Conservation (phyloP, 2,113 vertebrate genomes). For the Heterotis niloticus region DNA sequence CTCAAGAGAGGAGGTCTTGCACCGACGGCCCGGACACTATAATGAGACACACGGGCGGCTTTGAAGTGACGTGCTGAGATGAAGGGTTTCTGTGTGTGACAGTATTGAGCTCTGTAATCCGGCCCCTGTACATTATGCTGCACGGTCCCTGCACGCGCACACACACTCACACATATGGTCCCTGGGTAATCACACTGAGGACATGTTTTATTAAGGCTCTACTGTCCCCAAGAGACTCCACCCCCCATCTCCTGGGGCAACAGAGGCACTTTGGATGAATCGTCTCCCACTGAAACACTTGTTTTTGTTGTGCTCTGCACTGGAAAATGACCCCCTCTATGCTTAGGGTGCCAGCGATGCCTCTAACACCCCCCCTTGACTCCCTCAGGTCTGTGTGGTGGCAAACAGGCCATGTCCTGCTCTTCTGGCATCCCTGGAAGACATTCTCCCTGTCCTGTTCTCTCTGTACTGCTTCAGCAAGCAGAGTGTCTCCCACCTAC, state of each 20-base stretch:
- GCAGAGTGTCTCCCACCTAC: constrained; percentile 80
- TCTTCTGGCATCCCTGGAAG: constrained; percentile 66
- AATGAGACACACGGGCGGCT: not conserved
- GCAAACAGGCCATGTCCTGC: constrained; percentile 69
- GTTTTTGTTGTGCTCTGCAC: too few relatives aligned
- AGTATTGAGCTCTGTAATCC: not conserved
- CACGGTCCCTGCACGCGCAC: not conserved
- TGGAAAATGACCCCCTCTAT: not conserved
- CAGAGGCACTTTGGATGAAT: constrained; percentile 2
- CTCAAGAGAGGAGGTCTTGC: too few relatives aligned
- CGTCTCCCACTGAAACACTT: not conserved
- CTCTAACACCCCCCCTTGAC: not conserved
- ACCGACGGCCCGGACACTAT: not conserved
- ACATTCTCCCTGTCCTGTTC: constrained; percentile 76
- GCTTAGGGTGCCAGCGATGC: not conserved
- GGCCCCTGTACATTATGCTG: not conserved
- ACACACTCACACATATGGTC: not conserved
- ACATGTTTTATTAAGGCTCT: constrained; percentile 14
- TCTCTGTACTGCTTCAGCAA: constrained; percentile 83
- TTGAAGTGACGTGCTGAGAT: not conserved
- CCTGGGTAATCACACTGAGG: not conserved
- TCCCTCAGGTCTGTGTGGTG: constrained; percentile 78
- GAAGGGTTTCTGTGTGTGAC: not conserved
- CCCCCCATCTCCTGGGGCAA: not conserved
- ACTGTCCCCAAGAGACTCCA: not conserved